Evolutionary conservation across 2,888 invertebrate genomes (phyloP), one percentile per base, ranked within the genome.

Genomic region (Microdon myrmicae): DNA sequence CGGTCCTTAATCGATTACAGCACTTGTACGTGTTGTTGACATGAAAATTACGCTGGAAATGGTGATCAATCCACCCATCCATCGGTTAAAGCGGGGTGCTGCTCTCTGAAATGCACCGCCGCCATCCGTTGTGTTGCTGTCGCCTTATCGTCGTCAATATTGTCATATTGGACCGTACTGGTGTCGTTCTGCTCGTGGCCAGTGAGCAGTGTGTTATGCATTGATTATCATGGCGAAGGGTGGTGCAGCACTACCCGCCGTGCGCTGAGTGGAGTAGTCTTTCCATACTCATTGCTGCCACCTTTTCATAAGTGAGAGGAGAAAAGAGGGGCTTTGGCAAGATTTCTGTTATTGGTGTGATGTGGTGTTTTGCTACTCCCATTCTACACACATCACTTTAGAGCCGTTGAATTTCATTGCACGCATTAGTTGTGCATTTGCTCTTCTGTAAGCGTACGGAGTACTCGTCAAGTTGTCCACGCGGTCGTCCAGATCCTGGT

Each of bases 21-120:
- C 58, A 64, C 64, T 58, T 58, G 64, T 64, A 64, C 64, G 64
- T 64, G 64, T 58, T 64, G 64, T 64, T 64, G 58, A 64, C 58
- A 64, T 58, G 64, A 53, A 58, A 45, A 58, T 64, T 58, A 64
- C 39, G 58, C 37, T 58, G 47, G 56, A 58, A 64, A 64, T 53
- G 58, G 56, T 64, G 58, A 58, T 64, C 64, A n/a, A n/a, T n/a
- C n/a, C n/a, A n/a, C n/a, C n/a, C n/a, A n/a, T n/a, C n/a, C n/a
- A n/a, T n/a, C n/a, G n/a, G n/a, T n/a, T n/a, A n/a, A n/a, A n/a
- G n/a, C 64, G 41, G 37, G 45, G 37, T 19, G 47, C 45, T n/a
- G 47, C 64, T 56, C 44, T 49, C 48, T 61, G 54, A 44, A 55
- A 49, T 26, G 49, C 35, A 45, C 31, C 64, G 56, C 64, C 51